These are phyloP conservation scores for Cosmorhoe ocellata DNA, from an alignment of 2,888 invertebrate genomes.

Conservation along the genomic window DNA sequence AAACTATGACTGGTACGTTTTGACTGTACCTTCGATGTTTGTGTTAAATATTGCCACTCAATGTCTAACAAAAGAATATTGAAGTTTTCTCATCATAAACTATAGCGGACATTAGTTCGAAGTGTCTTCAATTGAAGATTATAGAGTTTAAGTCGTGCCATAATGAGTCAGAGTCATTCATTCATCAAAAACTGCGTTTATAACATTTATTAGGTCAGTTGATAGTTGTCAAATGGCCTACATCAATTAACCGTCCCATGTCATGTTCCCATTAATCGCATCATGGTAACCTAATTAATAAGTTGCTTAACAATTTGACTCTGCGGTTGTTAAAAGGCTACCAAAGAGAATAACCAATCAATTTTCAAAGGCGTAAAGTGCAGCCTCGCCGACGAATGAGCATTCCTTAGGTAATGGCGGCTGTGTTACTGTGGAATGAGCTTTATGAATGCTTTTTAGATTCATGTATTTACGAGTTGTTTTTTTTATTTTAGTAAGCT, in stretches of 20 bases:
- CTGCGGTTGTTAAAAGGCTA: slow-evolving; percentile 55
- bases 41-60: no score
- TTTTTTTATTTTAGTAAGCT: no score
- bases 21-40: no score
- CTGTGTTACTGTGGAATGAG: slow-evolving; percentile 39
- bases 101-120: no score
- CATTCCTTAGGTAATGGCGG: slow-evolving; percentile 60
- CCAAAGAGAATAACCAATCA: slow-evolving; percentile 61
- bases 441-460: slow-evolving; percentile 31
- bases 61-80: no score
- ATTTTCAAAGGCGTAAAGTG: slow-evolving; percentile 67
- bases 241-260: slow-evolving; percentile 42
- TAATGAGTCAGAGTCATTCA: slow-evolving; percentile 49
- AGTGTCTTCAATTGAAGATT: slow-evolving; percentile 41
- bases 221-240: slow-evolving; percentile 41
- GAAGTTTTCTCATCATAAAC: no score
- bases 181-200: slow-evolving; percentile 38
- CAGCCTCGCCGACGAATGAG: slow-evolving; percentile 53
- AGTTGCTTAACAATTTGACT: slow-evolving; percentile 55
- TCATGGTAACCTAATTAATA: slow-evolving; percentile 49
- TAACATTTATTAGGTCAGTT: slow-evolving; percentile 37
- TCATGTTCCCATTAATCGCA: slow-evolving; percentile 32
- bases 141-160: slow-evolving; percentile 41
- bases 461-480: background rate
- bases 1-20: no score